A percentile compares a stretch with the other conserved stretches of the same genome.
Conservation (phyloP, 2,797 vertebrate species). For the Enteromius trimaculatus region DNA sequence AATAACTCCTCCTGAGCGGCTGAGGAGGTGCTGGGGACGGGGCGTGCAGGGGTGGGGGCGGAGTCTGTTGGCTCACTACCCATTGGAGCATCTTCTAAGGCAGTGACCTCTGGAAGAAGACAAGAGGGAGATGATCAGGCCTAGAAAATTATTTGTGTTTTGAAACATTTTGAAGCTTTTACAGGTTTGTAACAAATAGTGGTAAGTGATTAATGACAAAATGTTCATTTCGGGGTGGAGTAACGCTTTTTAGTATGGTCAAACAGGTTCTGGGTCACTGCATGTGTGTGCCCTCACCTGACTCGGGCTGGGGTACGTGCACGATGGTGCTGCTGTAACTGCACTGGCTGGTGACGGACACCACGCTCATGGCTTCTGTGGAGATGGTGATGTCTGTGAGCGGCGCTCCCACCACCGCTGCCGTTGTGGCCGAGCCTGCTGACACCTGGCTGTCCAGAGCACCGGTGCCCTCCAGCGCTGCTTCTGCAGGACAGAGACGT, state of each 20-base stretch:
- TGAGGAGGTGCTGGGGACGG: constrained; percentile 47
- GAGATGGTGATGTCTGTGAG: constrained; percentile 81
- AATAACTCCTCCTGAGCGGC: constrained; percentile 73
- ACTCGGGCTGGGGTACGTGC: constrained; percentile 85
- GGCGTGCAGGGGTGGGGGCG: constrained; percentile 62
- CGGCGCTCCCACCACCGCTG: constrained; percentile 72
- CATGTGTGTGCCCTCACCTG: constrained; percentile 74
- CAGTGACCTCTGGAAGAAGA: constrained; percentile 77
- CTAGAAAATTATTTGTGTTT: background rate
- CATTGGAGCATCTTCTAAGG: constrained; percentile 77
- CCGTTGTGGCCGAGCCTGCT: constrained; percentile 64
- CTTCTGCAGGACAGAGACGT: constrained; percentile 29
- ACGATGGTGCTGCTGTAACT: constrained; percentile 89
- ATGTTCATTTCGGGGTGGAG: too few species aligned
- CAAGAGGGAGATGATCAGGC: background rate
- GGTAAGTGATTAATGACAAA: too few species aligned
- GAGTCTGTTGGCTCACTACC: constrained; percentile 77
- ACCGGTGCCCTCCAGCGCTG: constrained; percentile 61
- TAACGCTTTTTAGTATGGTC: background rate
- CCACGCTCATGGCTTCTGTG: constrained; percentile 81
- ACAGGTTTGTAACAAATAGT: too few species aligned
- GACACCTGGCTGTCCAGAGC: constrained; percentile 71
- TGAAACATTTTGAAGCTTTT: background rate
- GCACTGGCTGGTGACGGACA: constrained; percentile 86
- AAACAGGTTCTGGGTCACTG: background rate